A percentile compares a stretch with the other conserved stretches of the same genome.
phyloP scores from a whole-genome alignment of 2,113 vertebrate species.

The Orycteropus afer region DNA sequence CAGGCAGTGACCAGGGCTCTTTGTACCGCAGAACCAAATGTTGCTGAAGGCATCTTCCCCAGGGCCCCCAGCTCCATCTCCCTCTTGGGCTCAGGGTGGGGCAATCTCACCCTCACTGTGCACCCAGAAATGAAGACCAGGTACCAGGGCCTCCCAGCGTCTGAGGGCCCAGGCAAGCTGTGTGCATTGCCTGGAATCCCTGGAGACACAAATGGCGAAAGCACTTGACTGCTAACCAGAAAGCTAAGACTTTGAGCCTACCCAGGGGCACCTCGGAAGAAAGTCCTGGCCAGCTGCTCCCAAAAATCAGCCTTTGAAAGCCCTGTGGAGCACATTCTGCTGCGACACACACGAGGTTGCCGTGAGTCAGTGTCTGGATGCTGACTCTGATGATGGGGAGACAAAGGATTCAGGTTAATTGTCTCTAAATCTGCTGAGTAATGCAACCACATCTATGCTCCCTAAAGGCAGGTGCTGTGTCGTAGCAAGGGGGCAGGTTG shows the following conservation, averaged over 20 bases:
- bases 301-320: background rate
- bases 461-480: background rate
- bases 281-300: no score
- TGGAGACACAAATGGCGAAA: no score
- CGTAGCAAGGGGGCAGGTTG: background rate
- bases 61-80: rapidly evolving
- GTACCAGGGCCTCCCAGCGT: no score
- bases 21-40: background rate
- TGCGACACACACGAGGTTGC: no score
- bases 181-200: no score
- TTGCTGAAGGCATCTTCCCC: background rate
- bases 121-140: no score
- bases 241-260: background rate
- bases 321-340: background rate
- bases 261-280: background rate
- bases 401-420: slow-evolving; percentile 79
- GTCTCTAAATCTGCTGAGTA: slow-evolving; percentile 79
- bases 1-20: background rate
- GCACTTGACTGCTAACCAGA: background rate
- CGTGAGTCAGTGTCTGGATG: no score
- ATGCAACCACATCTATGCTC: slow-evolving; percentile 74
- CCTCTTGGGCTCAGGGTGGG: no score
- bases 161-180: no score
- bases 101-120: no score
- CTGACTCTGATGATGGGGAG: slow-evolving; percentile 78